Conservation (phyloP, 2,113 vertebrate species). For the Cisticola juncidis region DNA sequence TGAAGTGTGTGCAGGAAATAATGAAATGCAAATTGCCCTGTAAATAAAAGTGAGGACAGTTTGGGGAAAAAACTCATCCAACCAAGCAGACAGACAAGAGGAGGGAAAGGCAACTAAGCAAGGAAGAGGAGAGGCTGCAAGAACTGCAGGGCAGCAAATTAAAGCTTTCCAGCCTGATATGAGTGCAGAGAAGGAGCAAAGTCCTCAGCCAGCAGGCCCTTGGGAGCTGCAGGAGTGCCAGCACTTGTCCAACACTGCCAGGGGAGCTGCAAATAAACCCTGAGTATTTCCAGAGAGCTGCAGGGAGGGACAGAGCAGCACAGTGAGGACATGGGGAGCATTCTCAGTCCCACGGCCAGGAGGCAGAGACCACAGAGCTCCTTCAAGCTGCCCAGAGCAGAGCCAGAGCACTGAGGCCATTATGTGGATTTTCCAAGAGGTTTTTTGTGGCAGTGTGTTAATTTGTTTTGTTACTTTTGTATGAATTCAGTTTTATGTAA, state of each 20-base stretch:
- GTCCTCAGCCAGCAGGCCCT: not conserved
- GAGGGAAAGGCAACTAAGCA: slow-evolving; percentile 4
- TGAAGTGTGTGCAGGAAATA: not conserved
- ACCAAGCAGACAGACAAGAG: not conserved
- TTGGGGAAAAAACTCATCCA: not conserved
- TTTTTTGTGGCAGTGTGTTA: too few relatives aligned
- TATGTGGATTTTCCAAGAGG: not conserved
- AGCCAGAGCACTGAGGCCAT: not conserved
- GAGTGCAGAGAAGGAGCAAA: not conserved
- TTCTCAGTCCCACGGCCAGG: not conserved
- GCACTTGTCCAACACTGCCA: not conserved
- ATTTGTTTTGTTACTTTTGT: too few relatives aligned
- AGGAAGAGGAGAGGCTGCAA: not conserved
- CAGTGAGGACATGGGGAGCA: fast-evolving
- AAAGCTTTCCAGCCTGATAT: not conserved
- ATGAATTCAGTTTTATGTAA: too few relatives aligned
- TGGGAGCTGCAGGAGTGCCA: not conserved
- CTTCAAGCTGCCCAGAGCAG: not conserved
- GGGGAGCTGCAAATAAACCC: not conserved
- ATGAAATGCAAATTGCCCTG: not conserved
- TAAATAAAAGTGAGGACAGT: not conserved
- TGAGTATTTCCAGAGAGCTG: not conserved
- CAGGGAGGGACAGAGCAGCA: not conserved
- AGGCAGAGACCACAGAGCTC: not conserved
- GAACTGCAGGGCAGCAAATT: not conserved